Base-by-base conservation (phyloP, 2,888 invertebrate genomes). In the Brenthis hecate region DNA sequence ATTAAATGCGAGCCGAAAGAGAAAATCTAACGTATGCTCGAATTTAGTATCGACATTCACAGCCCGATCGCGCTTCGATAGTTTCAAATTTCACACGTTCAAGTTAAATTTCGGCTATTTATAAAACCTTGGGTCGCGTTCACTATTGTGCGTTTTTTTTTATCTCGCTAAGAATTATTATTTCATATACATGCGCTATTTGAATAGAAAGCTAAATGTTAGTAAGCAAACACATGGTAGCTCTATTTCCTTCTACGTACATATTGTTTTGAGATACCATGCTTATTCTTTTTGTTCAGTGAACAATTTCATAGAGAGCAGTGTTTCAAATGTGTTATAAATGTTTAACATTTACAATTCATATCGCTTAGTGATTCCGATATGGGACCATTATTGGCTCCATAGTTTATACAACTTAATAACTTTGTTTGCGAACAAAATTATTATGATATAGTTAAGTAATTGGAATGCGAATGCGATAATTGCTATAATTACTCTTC, bases 21-120 rank as follows among this genome's bases (percentile, higher is more conserved):
- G 43, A 66, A 66, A 55, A 61, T 50, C 48, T 56, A 57, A 57
- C 28, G 28, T 55, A 57, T 32, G 11, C 32, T 54, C 51, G 23
- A 55, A 65, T 43, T 11, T 43, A 66, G 58, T 64, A 56, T 62
- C 56, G 58, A 70, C 57, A 60, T 55, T 60, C 64, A 62, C 65
- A 69, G 71, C 69, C 69, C 56, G 63, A 53, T 57, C 19, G 57
- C 48, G 53, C 63, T 66, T 28, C 66, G 55, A 58, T 64, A 64
- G 16, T 32, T 6, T n/a, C 36, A 43, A 8, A 11, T 43, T 43
- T 43, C 2, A 43, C 2, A 11, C 2, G 8, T 43, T 43, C 8
- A 43, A 43, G 36, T 11, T 43, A 28, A 48, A 16, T 28, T 55
- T 54, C 16, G 56, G 56, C 50, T 13, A 19, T 36, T 67, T 50